Base-by-base conservation (phyloP, 2,888 invertebrate genomes). In the Chymomyza fuscimana region DNA sequence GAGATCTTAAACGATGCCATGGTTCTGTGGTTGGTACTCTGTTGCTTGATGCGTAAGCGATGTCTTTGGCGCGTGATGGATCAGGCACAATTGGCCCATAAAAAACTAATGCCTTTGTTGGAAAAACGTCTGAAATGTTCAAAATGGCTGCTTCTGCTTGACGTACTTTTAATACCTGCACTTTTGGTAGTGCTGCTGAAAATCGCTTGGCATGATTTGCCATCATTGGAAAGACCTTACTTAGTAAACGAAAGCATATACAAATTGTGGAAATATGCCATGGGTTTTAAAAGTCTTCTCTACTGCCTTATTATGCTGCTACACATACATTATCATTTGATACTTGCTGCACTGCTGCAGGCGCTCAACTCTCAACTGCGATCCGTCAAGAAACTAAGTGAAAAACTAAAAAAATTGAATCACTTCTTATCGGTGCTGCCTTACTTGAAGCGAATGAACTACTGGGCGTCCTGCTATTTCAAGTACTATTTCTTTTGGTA, bases 381-480 rank as follows among this genome's bases (percentile, higher is more conserved):
- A 10, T 10, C 40, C 12, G 6, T 4, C 40, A 10, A 46, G 12
- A 12, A 46, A 7, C 9, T 12, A 46, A 12, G 40, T 3, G 12
- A 4, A 15, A 46, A 46, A 12, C 1, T 46, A 4, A 46, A 54
- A 54, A 54, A n/a, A 54, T 54, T 54, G 6, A 54, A 19, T 54
- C 52, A 54, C 10, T 54, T 54, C 15, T 4, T 54, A 19, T 16
- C 65, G 1, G 22, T 72, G 15, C 60, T 50, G 5, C 70, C 73
- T 0, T 5, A 46, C n/a, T 19, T 78, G 0, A 60, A 61, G 5
- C 46, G 54, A 3, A 19, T 73, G 19, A 76, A 81, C 25, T 62
- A 78, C 5, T 29, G 64, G 56, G 76, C 79, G 29, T 77, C 74
- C 5, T 58, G 25, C 22, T 82, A 79, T 25, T 86, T 86, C 25